Evolutionary conservation across 1,140 invertebrate species (phyloP).

Genomic region (Gryon sp.): DNA sequence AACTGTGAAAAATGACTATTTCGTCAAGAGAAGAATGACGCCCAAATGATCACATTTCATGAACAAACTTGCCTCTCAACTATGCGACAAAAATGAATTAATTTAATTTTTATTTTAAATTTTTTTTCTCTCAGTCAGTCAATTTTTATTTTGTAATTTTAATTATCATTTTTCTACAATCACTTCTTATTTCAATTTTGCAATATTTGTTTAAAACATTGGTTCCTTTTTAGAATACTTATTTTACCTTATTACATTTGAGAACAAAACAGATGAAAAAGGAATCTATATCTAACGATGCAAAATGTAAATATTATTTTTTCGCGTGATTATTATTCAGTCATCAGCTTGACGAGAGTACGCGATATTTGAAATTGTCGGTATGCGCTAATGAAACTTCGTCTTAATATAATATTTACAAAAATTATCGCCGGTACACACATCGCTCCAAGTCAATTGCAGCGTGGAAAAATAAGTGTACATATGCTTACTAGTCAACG

Average conservation of each 20-base stretch:
- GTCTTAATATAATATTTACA: slow-evolving; percentile 40
- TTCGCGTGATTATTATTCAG: slow-evolving; percentile 9
- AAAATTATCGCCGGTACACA: slow-evolving; percentile 1
- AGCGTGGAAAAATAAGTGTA: slow-evolving; percentile 15
- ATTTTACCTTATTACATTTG: background rate
- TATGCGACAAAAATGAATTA: too few relatives aligned
- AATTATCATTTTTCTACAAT: too few relatives aligned
- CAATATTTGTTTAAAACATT: too few relatives aligned
- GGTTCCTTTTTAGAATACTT: background rate
- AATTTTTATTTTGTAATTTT: too few relatives aligned
- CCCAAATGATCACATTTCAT: too few relatives aligned
- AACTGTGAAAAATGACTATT: too few relatives aligned
- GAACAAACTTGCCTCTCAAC: too few relatives aligned
- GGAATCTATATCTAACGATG: background rate
- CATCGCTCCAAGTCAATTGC: slow-evolving; percentile 30
- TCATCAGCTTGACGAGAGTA: slow-evolving; percentile 7
- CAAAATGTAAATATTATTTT: slow-evolving; percentile 5
- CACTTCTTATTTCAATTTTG: too few relatives aligned
- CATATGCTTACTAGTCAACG: slow-evolving; percentile 16
- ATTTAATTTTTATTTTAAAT: too few relatives aligned
- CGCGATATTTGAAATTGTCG: slow-evolving; percentile 23
- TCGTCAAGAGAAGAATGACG: too few relatives aligned
- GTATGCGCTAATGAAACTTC: slow-evolving; percentile 44
- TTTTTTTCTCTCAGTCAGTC: too few relatives aligned
- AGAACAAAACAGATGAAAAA: too few relatives aligned